Evolutionary conservation across 1,140 invertebrate genomes (phyloP).

Genomic region (Aradophagus sp.): DNA sequence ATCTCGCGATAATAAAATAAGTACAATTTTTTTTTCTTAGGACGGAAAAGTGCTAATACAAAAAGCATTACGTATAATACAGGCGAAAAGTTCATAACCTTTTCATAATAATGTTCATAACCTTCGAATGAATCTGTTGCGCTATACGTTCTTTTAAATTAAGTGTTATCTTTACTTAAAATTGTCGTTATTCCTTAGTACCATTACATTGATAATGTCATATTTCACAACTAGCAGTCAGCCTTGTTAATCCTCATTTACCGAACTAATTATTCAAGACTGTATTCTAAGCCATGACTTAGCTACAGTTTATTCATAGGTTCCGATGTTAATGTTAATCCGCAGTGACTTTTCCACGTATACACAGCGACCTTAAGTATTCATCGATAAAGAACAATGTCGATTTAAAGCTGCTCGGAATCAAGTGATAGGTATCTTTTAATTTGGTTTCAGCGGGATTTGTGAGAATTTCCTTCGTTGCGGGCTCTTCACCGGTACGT

Average conservation of each 20-base stretch:
- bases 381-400: slow-evolving; percentile 48
- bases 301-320: slow-evolving; percentile 41
- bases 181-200: too few species aligned
- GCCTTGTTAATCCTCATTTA: not conserved
- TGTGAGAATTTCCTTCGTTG: slow-evolving; percentile 52
- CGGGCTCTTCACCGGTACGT: not conserved
- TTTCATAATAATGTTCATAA: too few species aligned
- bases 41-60: too few species aligned
- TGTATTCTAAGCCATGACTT: too few species aligned
- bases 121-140: too few species aligned
- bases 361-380: slow-evolving; percentile 21
- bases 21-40: too few species aligned
- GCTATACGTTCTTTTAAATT: too few species aligned
- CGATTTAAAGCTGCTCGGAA: slow-evolving; percentile 23
- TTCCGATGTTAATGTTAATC: slow-evolving; percentile 43
- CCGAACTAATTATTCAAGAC: not conserved
- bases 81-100: too few species aligned
- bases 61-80: too few species aligned
- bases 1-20: too few species aligned
- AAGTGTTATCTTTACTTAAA: too few species aligned
- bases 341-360: slow-evolving; percentile 38
- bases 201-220: too few species aligned
- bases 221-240: slow-evolving; percentile 1
- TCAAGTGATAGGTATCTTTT: slow-evolving; percentile 50
- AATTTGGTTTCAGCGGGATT: slow-evolving; percentile 45